These are phyloP conservation scores for Lepidonotus clava DNA, from an alignment of 2,888 invertebrate species.

Conservation along the genomic window DNA sequence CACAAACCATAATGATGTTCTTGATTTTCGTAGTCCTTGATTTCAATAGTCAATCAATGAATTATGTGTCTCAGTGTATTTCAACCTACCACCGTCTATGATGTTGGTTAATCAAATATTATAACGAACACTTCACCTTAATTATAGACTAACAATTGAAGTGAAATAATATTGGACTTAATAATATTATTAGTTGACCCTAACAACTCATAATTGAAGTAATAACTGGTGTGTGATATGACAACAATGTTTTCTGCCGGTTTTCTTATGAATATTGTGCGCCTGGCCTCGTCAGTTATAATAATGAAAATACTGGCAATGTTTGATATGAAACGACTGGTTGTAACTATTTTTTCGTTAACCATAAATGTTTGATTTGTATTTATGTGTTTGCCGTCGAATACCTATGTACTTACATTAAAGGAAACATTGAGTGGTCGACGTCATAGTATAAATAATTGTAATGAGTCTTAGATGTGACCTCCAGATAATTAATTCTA, in stretches of 20 bases:
- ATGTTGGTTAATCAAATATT: background rate
- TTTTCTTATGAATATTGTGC: too few species aligned
- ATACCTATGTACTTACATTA: background rate
- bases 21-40: too few species aligned
- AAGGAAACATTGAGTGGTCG: background rate
- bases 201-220: background rate
- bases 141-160: background rate
- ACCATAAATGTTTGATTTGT: background rate
- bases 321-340: too few species aligned
- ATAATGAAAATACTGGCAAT: too few species aligned
- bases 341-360: too few species aligned
- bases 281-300: too few species aligned
- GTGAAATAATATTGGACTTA: background rate
- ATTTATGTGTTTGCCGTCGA: background rate
- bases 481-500: background rate
- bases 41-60: too few species aligned
- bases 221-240: background rate
- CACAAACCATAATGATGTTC: too few species aligned
- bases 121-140: background rate
- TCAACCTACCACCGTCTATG: background rate
- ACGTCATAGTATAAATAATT: background rate
- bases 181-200: background rate
- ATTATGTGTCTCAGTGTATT: conserved; percentile 6
- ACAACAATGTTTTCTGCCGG: too few species aligned
- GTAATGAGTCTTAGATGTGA: background rate